These are phyloP conservation scores for Pelvicachromis taeniatus DNA, from an alignment of 2,113 vertebrate species.

Conservation along the genomic window DNA sequence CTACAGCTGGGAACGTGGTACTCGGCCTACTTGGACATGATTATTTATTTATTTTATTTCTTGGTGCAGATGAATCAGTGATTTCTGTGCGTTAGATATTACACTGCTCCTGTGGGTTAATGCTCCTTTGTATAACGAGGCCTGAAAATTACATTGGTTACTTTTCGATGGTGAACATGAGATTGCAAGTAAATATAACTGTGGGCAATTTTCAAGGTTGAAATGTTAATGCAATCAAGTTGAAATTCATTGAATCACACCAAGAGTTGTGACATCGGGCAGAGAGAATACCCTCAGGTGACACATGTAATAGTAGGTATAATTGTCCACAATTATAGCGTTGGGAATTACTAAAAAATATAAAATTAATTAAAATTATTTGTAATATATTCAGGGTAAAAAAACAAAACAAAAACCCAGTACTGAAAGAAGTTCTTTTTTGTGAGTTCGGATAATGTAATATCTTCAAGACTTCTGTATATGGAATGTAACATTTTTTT, in stretches of 20 bases:
- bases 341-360: background rate
- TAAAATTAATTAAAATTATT: background rate
- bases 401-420: rapidly evolving
- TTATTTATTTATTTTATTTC: background rate
- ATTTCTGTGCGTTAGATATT: background rate
- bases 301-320: background rate
- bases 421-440: background rate
- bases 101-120: background rate
- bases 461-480: background rate
- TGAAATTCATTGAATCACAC: background rate
- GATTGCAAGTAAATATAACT: background rate
- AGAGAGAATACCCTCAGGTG: background rate
- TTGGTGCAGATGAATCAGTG: background rate
- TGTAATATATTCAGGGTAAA: background rate
- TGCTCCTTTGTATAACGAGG: background rate
- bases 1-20: background rate
- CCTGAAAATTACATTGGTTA: background rate
- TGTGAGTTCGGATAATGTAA: background rate
- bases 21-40: background rate
- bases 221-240: conserved; percentile 20
- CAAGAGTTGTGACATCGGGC: background rate
- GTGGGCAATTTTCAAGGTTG: background rate
- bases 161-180: background rate
- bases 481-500: background rate
- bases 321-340: background rate